A percentile compares a stretch with the other conserved stretches of the same genome.
Evolutionary conservation across 2,113 vertebrate genomes (phyloP).

Genomic region (Castor canadensis): DNA sequence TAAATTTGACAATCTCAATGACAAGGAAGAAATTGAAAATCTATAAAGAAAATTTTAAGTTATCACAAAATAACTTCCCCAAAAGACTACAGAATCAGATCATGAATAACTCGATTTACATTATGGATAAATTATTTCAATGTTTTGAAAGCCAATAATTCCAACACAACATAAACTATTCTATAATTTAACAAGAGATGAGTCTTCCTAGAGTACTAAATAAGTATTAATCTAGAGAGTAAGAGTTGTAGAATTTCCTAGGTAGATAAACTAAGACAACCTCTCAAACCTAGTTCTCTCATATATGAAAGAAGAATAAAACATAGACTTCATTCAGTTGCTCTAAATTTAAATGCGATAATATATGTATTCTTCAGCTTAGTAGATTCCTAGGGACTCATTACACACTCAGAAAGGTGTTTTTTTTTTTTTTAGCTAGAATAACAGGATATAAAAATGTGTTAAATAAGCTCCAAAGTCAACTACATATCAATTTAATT

Average conservation of each 20-base stretch:
- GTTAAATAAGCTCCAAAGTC: constrained; percentile 2
- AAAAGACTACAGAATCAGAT: constrained; percentile 19
- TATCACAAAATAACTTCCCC: constrained; percentile 24
- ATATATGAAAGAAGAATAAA: background rate
- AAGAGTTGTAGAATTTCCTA: background rate
- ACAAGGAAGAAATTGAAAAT: constrained; percentile 43
- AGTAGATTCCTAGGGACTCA: background rate
- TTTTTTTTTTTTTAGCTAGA: background rate
- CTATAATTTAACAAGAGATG: background rate
- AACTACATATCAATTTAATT: background rate
- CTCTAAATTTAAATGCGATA: background rate
- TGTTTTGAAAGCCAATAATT: constrained; percentile 32
- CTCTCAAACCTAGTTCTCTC: background rate
- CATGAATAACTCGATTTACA: background rate
- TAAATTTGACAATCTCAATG: constrained; percentile 48
- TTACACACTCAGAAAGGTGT: background rate
- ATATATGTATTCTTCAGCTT: background rate
- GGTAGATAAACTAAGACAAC: background rate
- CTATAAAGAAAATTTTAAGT: constrained; percentile 39
- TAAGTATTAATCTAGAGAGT: background rate
- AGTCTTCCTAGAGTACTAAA: background rate
- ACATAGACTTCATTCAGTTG: background rate
- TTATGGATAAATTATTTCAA: constrained; percentile 36
- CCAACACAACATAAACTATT: background rate
- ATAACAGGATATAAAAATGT: background rate